phyloP scores from a whole-genome alignment of 1,140 invertebrate genomes.

The Panagrolaimus sp. region DNA sequence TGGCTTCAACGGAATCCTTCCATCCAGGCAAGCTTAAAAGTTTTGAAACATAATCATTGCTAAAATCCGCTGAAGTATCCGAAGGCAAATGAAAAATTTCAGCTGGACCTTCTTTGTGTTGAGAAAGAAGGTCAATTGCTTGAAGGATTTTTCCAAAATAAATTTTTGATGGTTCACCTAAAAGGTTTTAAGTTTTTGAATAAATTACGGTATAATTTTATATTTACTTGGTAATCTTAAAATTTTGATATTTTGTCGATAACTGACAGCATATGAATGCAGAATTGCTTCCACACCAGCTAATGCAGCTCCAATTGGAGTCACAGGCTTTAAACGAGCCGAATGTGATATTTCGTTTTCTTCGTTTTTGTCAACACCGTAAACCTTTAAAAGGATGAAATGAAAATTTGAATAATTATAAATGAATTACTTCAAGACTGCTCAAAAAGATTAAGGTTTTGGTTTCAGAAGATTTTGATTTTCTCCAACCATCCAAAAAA shows the following conservation, averaged over 20 bases:
- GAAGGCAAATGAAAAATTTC: constrained; percentile 25
- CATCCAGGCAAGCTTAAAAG: not conserved
- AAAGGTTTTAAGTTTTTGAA: not conserved
- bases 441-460: constrained; percentile 9
- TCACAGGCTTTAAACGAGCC: not conserved
- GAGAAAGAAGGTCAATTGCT: not conserved
- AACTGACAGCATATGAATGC: constrained; percentile 28
- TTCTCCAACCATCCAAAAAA: constrained; percentile 13
- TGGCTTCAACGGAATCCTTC: not conserved
- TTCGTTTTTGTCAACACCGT: not conserved
- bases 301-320: not conserved
- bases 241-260: constrained; percentile 22
- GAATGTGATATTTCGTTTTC: not conserved
- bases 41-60: not conserved
- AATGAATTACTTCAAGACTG: not conserved
- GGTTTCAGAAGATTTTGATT: not conserved
- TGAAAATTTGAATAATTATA: not conserved
- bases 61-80: not conserved
- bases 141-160: not conserved
- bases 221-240: constrained; percentile 10
- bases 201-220: not conserved
- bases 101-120: constrained; percentile 5
- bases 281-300: constrained; percentile 20
- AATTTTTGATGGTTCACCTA: not conserved
- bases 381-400: not conserved